Evolutionary conservation across 2,797 vertebrate species (phyloP).

Genomic region (Pyrrhura leucotis): DNA sequence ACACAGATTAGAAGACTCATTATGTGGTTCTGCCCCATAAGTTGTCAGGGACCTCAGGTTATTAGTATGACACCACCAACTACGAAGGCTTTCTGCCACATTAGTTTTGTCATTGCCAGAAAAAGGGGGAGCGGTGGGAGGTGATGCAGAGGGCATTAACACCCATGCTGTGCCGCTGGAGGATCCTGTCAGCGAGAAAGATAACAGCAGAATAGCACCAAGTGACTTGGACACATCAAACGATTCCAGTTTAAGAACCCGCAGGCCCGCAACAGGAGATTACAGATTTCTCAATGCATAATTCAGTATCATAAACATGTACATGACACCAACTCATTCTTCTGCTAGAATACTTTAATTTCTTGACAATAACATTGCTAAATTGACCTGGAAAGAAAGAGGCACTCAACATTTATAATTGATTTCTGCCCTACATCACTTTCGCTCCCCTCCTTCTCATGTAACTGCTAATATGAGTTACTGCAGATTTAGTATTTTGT

Average conservation of each 20-base stretch:
- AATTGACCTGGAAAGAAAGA: constrained; percentile 40
- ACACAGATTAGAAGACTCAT: background rate
- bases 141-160: background rate
- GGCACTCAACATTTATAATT: constrained; percentile 2
- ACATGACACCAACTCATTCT: background rate
- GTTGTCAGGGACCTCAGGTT: background rate
- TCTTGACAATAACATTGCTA: constrained; percentile 18
- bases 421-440: constrained; percentile 35
- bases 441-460: constrained; percentile 13
- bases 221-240: background rate
- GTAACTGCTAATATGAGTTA: constrained; percentile 1
- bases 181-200: background rate
- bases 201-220: background rate
- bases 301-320: constrained; percentile 23
- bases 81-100: background rate
- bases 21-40: accelerated
- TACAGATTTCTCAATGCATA: constrained; percentile 34
- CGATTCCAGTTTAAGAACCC: background rate
- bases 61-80: background rate
- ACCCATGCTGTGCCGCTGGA: background rate
- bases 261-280: accelerated
- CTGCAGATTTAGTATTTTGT: constrained; percentile 30
- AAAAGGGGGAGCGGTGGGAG: background rate
- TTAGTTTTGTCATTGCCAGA: background rate
- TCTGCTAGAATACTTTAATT: constrained; percentile 43